phyloP scores from a whole-genome alignment of 2,113 vertebrate species.

The Leptocoma aspasia region DNA sequence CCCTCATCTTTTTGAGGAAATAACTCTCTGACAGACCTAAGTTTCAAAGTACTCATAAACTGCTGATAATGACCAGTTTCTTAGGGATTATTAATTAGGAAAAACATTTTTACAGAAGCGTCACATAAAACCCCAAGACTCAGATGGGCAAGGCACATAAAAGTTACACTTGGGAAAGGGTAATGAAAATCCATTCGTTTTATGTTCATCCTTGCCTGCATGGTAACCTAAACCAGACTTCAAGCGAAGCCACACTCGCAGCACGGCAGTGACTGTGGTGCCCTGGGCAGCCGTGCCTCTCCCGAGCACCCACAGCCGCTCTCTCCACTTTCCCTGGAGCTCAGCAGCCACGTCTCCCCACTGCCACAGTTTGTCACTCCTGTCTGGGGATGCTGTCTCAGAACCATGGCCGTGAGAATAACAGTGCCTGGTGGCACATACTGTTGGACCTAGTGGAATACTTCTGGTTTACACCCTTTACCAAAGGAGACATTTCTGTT shows the following conservation, averaged over 20 bases:
- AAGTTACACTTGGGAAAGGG: background rate
- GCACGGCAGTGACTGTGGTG: fast-evolving
- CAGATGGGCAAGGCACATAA: background rate
- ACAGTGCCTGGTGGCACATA: background rate
- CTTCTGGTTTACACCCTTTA: background rate
- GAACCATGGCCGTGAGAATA: fast-evolving
- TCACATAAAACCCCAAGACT: background rate
- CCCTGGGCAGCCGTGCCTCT: background rate
- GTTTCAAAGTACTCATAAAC: background rate
- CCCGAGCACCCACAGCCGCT: background rate
- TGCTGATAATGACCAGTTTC: background rate
- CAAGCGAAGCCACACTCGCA: fast-evolving
- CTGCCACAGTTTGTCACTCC: background rate
- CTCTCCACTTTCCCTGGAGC: background rate
- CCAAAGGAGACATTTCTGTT: slow-evolving; percentile 33
- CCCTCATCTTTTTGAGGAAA: background rate
- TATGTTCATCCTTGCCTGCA: background rate
- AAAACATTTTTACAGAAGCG: background rate
- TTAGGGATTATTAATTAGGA: background rate
- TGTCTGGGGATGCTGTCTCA: background rate
- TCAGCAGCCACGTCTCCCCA: fast-evolving
- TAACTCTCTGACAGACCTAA: background rate
- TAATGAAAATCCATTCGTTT: background rate
- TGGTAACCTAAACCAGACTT: background rate
- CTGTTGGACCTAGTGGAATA: background rate